These are phyloP conservation scores for Irena cyanogastra DNA, from an alignment of 2,113 vertebrate species.

Conservation along the genomic window DNA sequence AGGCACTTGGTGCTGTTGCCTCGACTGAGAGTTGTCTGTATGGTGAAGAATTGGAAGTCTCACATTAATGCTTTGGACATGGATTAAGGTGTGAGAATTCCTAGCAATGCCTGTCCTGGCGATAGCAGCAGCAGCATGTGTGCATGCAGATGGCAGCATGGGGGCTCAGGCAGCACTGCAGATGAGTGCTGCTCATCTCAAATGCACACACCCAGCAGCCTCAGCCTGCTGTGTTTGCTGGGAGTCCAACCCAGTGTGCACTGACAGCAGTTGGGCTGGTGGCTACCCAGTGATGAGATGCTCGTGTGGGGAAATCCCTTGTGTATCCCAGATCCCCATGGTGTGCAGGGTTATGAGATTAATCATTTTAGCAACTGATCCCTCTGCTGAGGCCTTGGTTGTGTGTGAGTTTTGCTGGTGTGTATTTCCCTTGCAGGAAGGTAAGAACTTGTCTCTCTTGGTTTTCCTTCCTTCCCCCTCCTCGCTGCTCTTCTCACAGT, in stretches of 20 bases:
- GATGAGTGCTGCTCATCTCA: neutral
- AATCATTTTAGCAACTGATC: accelerated
- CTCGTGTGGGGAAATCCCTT: neutral
- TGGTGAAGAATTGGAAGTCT: neutral
- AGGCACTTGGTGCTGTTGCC: neutral
- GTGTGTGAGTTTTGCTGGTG: neutral
- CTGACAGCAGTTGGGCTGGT: neutral
- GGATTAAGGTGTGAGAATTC: neutral
- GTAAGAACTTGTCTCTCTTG: neutral
- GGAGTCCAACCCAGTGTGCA: accelerated
- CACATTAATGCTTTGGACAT: accelerated
- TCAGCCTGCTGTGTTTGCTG: neutral
- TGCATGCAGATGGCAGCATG: neutral
- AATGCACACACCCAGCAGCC: neutral
- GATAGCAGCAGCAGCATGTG: accelerated
- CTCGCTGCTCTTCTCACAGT: neutral
- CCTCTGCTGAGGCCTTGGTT: neutral
- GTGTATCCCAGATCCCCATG: neutral
- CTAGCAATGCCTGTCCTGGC: neutral
- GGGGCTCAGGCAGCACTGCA: neutral
- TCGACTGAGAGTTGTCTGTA: neutral
- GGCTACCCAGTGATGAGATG: neutral
- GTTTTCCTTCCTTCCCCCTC: neutral
- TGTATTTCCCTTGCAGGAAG: neutral
- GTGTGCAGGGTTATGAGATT: too few species aligned